These are phyloP conservation scores for Pocillopora verrucosa DNA, from an alignment of 64 coral and sea anemone species.

Conservation along the genomic window DNA sequence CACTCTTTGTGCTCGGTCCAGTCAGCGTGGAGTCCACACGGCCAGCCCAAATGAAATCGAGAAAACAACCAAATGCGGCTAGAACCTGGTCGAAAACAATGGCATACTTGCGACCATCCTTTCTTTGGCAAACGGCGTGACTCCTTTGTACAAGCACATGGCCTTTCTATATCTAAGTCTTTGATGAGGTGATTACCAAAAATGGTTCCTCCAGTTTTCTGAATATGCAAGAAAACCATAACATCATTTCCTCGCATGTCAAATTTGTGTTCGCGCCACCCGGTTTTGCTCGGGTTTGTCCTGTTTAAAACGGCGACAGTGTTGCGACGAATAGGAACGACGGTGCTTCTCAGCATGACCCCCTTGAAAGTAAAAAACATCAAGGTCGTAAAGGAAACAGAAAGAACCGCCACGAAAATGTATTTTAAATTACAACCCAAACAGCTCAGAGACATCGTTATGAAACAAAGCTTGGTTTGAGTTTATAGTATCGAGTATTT, in stretches of 20 bases:
- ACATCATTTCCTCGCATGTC: slow-evolving; percentile 64
- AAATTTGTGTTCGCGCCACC: slow-evolving; percentile 15
- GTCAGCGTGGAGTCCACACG: slow-evolving; percentile 87
- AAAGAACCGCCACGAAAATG: neutral
- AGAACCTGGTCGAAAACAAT: slow-evolving; percentile 67
- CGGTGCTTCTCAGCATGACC: neutral
- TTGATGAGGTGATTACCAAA: slow-evolving; percentile 79
- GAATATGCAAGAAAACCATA: slow-evolving; percentile 92
- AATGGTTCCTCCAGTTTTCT: slow-evolving; percentile 88
- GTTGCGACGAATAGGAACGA: neutral
- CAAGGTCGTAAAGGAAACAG: neutral
- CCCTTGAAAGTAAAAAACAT: neutral
- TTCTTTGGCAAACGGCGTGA: neutral
- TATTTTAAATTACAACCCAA: neutral
- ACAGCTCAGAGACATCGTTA: neutral
- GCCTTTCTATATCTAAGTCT: slow-evolving; percentile 60
- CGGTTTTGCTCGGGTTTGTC: neutral
- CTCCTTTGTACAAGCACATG: slow-evolving; percentile 49
- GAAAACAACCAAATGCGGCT: slow-evolving; percentile 71
- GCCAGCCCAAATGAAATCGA: slow-evolving; percentile 84
- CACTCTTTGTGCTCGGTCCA: slow-evolving; percentile 78
- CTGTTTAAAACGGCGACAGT: neutral
- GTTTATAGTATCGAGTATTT: neutral
- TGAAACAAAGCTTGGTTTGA: neutral
- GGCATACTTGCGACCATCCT: neutral